Base-by-base conservation (phyloP, 2,113 vertebrate species). In the Galeopterus variegatus region DNA sequence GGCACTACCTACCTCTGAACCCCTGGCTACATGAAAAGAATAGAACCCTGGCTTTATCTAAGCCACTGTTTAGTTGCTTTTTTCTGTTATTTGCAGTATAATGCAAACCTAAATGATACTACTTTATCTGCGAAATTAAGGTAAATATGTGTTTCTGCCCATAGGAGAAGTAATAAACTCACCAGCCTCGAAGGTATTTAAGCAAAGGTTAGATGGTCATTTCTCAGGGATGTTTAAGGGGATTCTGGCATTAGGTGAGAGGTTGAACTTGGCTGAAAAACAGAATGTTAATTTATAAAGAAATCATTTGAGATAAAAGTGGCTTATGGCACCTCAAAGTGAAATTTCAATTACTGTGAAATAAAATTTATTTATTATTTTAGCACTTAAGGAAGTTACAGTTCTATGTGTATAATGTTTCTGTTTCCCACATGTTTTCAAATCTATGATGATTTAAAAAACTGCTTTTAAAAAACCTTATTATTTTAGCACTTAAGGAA, bases 181-280 rank as follows among this genome's bases (percentile, higher is more conserved):
- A 76, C 21, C 36, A 45, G 52, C 6, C 58, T 52, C 31, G 73
- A 21, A 62, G 1, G 62, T 45, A 52, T 62, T 60, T 85, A 77
- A 86, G 73, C 36, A 76, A 92, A 77, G 67, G 31, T 23, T 13
- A 1, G 11, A 28, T 33, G 7, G 18, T 21, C 50, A 28, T 45
- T 36, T 26, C 62, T 72, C 24, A 26, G 41, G 76, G 64, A 52
- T 88, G 19, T 60, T 69, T 82, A 48, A 60, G 15, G n/a, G 48
- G 28, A 80, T 85, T 67, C 54, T 24, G 92, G 12, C 6, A 72
- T 85, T 58, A 79, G 60, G 64, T 69, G 10, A 24, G 36, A 62
- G 50, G 14, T 67, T 90, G 90, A 95, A 48, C 81, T 73, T 94
- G 41, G 15, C 33, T 82, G 65, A 88, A 92, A 95, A 94, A 10